phyloP scores from a whole-genome alignment of 2,888 invertebrate species.

The Papilio demoleus region DNA sequence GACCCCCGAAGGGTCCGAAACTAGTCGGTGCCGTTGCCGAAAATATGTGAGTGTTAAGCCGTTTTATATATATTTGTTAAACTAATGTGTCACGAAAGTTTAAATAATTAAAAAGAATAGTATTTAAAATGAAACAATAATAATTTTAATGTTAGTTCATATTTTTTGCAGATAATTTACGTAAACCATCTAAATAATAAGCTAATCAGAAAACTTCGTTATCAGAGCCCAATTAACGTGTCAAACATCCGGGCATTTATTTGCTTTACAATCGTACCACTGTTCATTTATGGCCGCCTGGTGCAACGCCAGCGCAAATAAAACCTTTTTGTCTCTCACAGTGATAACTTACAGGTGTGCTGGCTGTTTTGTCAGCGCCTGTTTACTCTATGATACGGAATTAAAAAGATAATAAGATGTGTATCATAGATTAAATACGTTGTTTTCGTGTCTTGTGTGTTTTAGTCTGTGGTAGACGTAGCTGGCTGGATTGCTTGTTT shows the following conservation, averaged over 20 bases:
- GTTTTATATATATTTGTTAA: no score
- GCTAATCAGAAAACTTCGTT: conserved; percentile 32
- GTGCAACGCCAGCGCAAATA: conserved; percentile 51
- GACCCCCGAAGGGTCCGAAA: no score
- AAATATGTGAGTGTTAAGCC: no score
- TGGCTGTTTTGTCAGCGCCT: conserved; percentile 49
- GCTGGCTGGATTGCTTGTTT: conserved; percentile 29
- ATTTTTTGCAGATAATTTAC: background rate
- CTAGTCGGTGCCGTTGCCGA: no score
- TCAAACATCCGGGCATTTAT: conserved; percentile 56
- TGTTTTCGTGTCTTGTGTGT: conserved; percentile 40
- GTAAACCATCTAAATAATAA: background rate
- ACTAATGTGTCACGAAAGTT: no score
- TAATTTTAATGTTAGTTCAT: background rate
- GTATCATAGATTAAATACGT: conserved; percentile 56
- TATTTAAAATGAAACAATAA: no score
- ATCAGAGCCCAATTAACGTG: conserved; percentile 47
- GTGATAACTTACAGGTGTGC: conserved; percentile 58
- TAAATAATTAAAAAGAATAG: no score
- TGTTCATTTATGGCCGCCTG: conserved; percentile 46
- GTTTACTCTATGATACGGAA: conserved; percentile 62
- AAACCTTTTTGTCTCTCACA: conserved; percentile 56
- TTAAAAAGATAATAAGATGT: conserved; percentile 62
- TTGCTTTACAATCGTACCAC: conserved; percentile 51
- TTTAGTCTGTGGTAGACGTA: conserved; percentile 46